A percentile compares a stretch with the other conserved stretches of the same genome.
These are phyloP conservation scores for Malurus elegans DNA, from an alignment of 2,113 vertebrate genomes.

Conservation along the genomic window DNA sequence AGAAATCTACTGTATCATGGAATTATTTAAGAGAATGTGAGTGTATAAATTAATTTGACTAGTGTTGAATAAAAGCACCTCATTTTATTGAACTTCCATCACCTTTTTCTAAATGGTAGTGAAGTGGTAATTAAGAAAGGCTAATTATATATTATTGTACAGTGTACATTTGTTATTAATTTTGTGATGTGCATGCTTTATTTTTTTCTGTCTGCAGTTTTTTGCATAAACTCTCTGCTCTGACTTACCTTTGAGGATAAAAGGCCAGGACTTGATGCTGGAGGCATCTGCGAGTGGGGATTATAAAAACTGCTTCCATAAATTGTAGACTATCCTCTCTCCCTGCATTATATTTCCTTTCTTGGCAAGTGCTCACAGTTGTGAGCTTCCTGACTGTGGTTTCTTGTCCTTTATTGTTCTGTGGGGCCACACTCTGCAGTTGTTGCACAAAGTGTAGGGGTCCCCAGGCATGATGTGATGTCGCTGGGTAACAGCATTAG, in stretches of 20 bases:
- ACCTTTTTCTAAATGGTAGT: slow-evolving; percentile 43
- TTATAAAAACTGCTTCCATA: background rate
- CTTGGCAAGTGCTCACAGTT: background rate
- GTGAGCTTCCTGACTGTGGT: background rate
- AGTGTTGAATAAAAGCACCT: slow-evolving; percentile 52
- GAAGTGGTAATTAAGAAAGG: slow-evolving; percentile 55
- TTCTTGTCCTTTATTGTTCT: background rate
- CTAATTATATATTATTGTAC: slow-evolving; percentile 47
- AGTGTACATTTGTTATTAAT: slow-evolving; percentile 49
- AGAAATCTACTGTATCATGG: background rate
- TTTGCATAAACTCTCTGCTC: background rate
- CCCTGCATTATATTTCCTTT: background rate
- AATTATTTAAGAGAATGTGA: slow-evolving; percentile 40
- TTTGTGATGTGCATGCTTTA: slow-evolving; percentile 3
- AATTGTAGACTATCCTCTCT: background rate
- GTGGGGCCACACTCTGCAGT: accelerated
- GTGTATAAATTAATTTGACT: slow-evolving; percentile 53
- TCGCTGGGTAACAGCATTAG: background rate
- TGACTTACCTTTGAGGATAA: background rate
- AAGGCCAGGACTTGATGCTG: background rate
- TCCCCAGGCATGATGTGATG: background rate
- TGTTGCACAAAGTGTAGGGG: background rate
- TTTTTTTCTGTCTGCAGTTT: background rate
- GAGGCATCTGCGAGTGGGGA: background rate
- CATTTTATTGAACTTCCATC: slow-evolving; percentile 40